Percentiles rank a stretch among this genome's conserved stretches.
Evolutionary conservation across 2,888 invertebrate genomes (phyloP).

Genomic region (Oscheius sp.): DNA sequence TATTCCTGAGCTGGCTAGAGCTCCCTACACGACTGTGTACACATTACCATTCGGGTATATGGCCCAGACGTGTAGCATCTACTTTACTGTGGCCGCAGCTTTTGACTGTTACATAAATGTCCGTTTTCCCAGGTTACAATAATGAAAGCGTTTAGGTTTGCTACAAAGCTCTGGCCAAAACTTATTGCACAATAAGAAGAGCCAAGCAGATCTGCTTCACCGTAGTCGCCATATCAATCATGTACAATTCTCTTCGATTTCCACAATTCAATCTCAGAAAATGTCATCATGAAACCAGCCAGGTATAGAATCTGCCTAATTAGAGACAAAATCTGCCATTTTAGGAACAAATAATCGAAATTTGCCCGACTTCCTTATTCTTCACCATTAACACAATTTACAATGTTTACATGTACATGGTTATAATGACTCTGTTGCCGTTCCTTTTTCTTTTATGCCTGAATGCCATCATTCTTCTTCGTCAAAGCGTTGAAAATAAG

Average conservation of each 20-base stretch:
- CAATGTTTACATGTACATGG: constrained; percentile 72
- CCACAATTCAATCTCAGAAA: constrained; percentile 72
- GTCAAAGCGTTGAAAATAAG: constrained; percentile 53
- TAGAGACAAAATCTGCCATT: background rate
- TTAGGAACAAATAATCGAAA: constrained; percentile 71
- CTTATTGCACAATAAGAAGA: constrained; percentile 66
- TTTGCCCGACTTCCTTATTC: constrained; percentile 72
- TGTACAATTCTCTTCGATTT: constrained; percentile 72
- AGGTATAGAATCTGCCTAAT: constrained; percentile 42
- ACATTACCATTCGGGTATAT: constrained; percentile 72
- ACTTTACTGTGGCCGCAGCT: constrained; percentile 73
- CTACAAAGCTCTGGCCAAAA: constrained; percentile 50
- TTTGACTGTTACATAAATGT: constrained; percentile 73
- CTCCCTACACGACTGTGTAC: constrained; percentile 72
- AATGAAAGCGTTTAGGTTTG: constrained; percentile 59
- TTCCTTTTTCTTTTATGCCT: constrained; percentile 72
- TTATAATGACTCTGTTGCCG: constrained; percentile 73
- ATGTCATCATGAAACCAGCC: constrained; percentile 68
- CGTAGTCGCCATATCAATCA: constrained; percentile 61
- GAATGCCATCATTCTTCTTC: constrained; percentile 70
- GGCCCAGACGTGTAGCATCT: constrained; percentile 73
- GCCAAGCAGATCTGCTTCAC: constrained; percentile 64
- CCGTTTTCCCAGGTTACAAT: constrained; percentile 33
- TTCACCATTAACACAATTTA: constrained; percentile 69
- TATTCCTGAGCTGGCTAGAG: constrained; percentile 65